Evolutionary conservation across 2,797 vertebrate species (phyloP), one percentile per base, ranked within the genome.

Genomic region (Lepilemur septentrionalis): DNA sequence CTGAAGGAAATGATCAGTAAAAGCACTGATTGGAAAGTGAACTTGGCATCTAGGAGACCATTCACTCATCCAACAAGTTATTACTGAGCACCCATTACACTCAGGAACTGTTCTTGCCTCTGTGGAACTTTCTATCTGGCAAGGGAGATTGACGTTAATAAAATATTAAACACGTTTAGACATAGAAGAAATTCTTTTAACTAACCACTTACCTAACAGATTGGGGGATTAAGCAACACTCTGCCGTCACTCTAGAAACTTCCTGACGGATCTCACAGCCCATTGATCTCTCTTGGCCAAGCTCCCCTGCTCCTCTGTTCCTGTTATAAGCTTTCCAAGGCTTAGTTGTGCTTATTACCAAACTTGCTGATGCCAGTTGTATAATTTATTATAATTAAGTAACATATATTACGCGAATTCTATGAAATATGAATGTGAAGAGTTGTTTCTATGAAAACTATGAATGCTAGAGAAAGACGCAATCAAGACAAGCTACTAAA

Each of bases 351-450:
- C 65, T 93, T 92, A 35, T 59, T 92, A 48, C 52, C 52, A 95
- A 94, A 41, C 6, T 46, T 25, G 12, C 0, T 28, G 23, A 75
- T 32, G 23, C 23, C 63, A 73, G 28, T 46, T 76, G 32, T 30
- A 80, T 80, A 87, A 87, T 48, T 89, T 67, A 87, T 76, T 72
- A 23, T 43, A 84, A 90, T 76, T 92, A 59, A 92, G 89, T 59
- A 91, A 43, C 63, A 73, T 6, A 1, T 30, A 30, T 72, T 76
- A 48, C 6, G 38, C 12, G 86, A 73, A 22, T 79, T 79, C 46
- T 72, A 30, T 55, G 73, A 93, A 93, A 84, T n/a, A 30, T 30
- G 43, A 46, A 10, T 38, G 18, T 88, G 22, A 83, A 50, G 79
- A 55, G 23, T 25, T 79, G 22, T 86, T 91, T 94, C 67, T n/a